Base-by-base conservation (phyloP, 2,797 vertebrate species). In the Micromesistius poutassou region DNA sequence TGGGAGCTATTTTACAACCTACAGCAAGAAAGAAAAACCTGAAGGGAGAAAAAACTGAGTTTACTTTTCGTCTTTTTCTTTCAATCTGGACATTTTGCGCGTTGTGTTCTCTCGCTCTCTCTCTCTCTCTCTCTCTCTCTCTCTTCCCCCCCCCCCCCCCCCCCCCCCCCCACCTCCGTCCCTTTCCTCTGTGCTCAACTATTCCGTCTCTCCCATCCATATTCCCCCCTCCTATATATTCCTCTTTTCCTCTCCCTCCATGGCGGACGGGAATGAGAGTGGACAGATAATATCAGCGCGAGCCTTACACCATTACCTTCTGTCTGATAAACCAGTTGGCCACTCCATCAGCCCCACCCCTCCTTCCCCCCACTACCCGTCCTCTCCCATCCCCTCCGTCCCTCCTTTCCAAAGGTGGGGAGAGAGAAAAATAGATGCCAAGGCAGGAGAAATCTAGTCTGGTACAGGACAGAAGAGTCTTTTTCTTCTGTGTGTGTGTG, bases 301-400 rank as follows among this genome's bases (percentile, higher is more conserved):
- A 84, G 87, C 87, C 87, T 80, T 90, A 90, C 89, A 89, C 89
- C 89, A 93, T 93, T 93, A 91, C 89, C 88, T 87, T 90, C 86
- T 73, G 80, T 90, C 89, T 89, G 91, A 93, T 92, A 91, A 91
- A 91, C 83, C 82, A 33, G 85, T 77, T 38, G 81, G 85, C 84
- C 86, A 88, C 90, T 91, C 91, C 83, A 90, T 91, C 91, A 91
- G 88, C 80, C 82, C 74, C 83, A 82, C 80, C 87, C 86, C 82
- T 85, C 81, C 68, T 78, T 84, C 84, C 71, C 82, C 87, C 80
- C 83, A 30, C 28, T 31, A 19, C 3, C 14, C 50, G 80, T 66
- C 7, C 55, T 14, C 16, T 70, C 0, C 74, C 83, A 76, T 84
- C 80, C 87, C 85, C 82, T 85, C 81, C 50, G 78, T 85, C 84